These are phyloP conservation scores for Leptodactylus fallax DNA, from an alignment of 2,797 vertebrate genomes.

Conservation along the genomic window DNA sequence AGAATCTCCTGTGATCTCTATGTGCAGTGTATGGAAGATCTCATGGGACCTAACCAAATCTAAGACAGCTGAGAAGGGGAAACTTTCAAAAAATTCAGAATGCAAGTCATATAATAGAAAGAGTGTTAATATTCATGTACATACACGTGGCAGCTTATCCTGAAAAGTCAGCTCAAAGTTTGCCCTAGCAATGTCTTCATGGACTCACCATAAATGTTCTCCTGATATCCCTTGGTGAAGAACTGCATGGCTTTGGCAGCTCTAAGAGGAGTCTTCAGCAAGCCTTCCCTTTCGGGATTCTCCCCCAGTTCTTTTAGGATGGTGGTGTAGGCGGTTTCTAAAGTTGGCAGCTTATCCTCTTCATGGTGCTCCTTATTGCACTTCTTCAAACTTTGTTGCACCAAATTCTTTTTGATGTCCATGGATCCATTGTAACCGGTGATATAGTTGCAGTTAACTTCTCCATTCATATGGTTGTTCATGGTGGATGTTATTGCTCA, in stretches of 20 bases:
- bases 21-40: no score
- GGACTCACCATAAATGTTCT: conserved; percentile 80
- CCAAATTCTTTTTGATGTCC: conserved; percentile 71
- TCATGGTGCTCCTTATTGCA: conserved; percentile 74
- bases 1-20: no score
- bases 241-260: conserved; percentile 87
- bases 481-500: neutral
- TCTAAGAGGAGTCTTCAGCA: conserved; percentile 81
- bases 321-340: conserved; percentile 80
- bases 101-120: no score
- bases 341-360: conserved; percentile 67
- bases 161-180: no score
- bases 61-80: no score
- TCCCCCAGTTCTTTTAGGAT: conserved; percentile 83
- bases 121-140: no score
- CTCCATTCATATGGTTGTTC: conserved; percentile 69
- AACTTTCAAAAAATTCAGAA: no score
- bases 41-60: no score
- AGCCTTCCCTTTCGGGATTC: conserved; percentile 80
- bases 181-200: neutral
- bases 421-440: conserved; percentile 71
- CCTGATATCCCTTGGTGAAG: conserved; percentile 86
- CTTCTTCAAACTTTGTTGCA: conserved; percentile 69
- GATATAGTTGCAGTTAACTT: conserved; percentile 64
- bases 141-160: no score